phyloP scores from a whole-genome alignment of 2,888 invertebrate genomes.

The Coelogynopora nodosa region DNA sequence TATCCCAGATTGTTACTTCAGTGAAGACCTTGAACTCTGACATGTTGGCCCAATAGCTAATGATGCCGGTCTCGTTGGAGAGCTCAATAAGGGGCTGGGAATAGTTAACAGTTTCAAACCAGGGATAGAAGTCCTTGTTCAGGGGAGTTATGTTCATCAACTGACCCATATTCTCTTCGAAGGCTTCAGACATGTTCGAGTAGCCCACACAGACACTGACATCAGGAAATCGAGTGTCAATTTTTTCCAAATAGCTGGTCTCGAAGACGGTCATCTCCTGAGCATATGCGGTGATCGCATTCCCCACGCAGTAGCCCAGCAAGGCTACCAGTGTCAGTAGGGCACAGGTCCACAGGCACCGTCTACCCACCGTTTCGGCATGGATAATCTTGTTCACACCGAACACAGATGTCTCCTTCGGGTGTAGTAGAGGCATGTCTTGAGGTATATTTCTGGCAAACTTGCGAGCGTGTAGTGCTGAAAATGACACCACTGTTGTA shows the following conservation, averaged over 20 bases:
- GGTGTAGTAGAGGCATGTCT: too few relatives aligned
- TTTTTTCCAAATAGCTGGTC: not conserved
- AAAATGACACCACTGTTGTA: too few relatives aligned
- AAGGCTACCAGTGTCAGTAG: not conserved
- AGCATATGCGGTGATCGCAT: not conserved
- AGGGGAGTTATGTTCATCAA: not conserved
- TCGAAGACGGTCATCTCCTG: not conserved
- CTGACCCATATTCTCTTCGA: not conserved
- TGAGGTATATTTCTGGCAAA: too few relatives aligned
- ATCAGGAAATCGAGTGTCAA: not conserved
- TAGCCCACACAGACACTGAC: not conserved
- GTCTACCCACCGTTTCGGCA: not conserved
- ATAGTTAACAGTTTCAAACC: not conserved
- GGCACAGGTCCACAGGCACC: not conserved
- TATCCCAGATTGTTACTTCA: not conserved
- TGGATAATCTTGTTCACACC: not conserved
- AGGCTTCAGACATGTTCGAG: not conserved
- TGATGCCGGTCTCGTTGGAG: not conserved
- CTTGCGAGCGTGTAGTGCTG: too few relatives aligned
- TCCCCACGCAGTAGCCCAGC: not conserved
- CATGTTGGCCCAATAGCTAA: not conserved
- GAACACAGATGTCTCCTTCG: not conserved
- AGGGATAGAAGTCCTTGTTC: not conserved
- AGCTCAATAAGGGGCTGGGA: not conserved
- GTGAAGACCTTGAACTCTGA: not conserved